Percentiles rank a stretch among this genome's conserved stretches.
Conservation (phyloP, 2,888 invertebrate species). For the Xanthorhoe spadicearia region DNA sequence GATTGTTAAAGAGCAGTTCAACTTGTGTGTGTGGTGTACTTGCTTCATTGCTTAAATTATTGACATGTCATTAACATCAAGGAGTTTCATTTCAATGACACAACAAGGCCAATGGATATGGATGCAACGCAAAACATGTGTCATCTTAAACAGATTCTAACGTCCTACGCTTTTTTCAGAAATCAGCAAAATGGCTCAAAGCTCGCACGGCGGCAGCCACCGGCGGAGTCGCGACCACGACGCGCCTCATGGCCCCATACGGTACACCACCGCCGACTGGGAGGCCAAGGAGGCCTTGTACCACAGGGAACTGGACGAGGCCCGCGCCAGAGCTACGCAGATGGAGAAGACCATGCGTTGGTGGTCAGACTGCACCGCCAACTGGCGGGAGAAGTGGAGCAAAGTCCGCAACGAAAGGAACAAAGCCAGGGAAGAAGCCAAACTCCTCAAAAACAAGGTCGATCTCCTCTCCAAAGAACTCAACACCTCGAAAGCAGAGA, state of each 20-base stretch:
- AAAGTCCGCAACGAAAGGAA: constrained; percentile 96
- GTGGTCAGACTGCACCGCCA: constrained; percentile 99
- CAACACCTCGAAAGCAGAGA: constrained; percentile 89
- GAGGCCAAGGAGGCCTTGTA: constrained; percentile 90
- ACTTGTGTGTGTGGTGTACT: too few relatives aligned
- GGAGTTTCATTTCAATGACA: too few relatives aligned
- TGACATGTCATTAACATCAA: too few relatives aligned
- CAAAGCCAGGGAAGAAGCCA: constrained; percentile 95
- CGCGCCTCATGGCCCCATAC: constrained; percentile 76
- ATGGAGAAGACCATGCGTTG: constrained; percentile 99
- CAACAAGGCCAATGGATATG: too few relatives aligned
- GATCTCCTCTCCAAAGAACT: constrained; percentile 92
- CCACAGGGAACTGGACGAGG: constrained; percentile 95
- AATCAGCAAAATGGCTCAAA: constrained; percentile 82
- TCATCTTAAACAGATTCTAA: neutral
- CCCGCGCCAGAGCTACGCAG: constrained; percentile 96
- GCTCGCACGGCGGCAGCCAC: constrained; percentile 88
- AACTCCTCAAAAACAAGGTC: constrained; percentile 91
- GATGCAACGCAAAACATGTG: neutral
- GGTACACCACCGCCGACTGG: constrained; percentile 90
- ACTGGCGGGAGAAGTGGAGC: constrained; percentile 98
- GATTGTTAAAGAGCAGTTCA: too few relatives aligned
- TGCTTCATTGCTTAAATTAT: too few relatives aligned
- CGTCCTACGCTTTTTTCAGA: constrained; percentile 36
- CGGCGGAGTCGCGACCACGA: constrained; percentile 86